Evolutionary conservation across 2,113 vertebrate species (phyloP).

Genomic region (Numenius arquata): DNA sequence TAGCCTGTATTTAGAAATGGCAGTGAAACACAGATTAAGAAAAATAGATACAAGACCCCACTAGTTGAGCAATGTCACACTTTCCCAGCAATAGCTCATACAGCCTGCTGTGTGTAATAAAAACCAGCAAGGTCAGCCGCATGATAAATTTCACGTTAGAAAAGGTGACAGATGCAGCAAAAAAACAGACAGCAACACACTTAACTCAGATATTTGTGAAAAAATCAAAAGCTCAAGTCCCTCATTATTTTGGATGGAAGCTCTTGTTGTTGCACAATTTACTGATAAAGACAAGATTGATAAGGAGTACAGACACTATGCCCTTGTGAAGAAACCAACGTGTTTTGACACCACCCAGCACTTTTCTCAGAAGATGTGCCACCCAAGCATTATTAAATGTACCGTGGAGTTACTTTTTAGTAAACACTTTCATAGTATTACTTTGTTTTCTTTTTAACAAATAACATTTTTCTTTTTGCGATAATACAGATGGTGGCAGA

Average conservation of each 20-base stretch:
- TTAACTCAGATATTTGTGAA: not conserved
- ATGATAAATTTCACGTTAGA: constrained; percentile 24
- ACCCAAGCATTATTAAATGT: not conserved
- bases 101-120: constrained; percentile 1
- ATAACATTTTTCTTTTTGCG: not conserved
- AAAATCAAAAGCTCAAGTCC: not conserved
- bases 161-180: constrained; percentile 1
- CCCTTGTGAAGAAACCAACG: not conserved
- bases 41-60: not conserved
- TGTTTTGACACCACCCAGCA: not conserved
- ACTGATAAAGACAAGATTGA: constrained; percentile 3
- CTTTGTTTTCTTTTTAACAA: not conserved
- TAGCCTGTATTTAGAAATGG: not conserved
- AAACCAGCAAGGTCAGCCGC: constrained; percentile 33
- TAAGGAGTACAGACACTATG: not conserved
- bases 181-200: not conserved
- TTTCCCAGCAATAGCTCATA: not conserved
- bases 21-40: not conserved
- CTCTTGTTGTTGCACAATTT: not conserved
- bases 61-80: constrained; percentile 1
- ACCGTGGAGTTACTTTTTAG: not conserved
- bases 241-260: not conserved
- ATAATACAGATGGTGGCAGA: not conserved
- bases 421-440: not conserved
- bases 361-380: not conserved